Evolutionary conservation across 2,113 vertebrate genomes (phyloP).

Genomic region (Tragelaphus strepsiceros): DNA sequence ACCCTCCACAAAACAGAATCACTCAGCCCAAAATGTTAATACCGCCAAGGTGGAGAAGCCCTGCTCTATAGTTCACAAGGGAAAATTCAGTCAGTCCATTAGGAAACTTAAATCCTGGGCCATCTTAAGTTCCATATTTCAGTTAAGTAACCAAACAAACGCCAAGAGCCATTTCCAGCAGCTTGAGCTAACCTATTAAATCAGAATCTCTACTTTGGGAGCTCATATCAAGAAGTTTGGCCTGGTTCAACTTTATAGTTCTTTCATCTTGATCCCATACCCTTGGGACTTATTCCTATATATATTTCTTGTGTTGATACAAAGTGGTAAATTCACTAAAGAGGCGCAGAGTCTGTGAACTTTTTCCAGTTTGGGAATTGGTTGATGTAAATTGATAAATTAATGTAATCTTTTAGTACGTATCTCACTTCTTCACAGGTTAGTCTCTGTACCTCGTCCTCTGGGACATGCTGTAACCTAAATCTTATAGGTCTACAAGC

Average conservation of each 20-base stretch:
- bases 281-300: background rate
- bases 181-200: background rate
- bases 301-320: background rate
- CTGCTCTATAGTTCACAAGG: background rate
- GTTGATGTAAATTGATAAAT: background rate
- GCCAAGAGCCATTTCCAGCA: background rate
- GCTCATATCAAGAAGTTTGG: background rate
- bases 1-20: background rate
- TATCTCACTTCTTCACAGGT: background rate
- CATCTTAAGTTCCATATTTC: background rate
- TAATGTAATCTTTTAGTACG: background rate
- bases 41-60: background rate
- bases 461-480: background rate
- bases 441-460: background rate
- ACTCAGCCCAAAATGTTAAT: background rate
- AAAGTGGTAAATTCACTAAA: background rate
- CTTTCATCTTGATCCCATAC: background rate
- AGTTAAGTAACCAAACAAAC: background rate
- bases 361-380: background rate
- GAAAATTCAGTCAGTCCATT: background rate
- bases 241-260: background rate
- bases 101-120: background rate
- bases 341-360: background rate
- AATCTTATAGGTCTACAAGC: background rate
- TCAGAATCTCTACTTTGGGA: background rate